Evolutionary conservation across 1,140 invertebrate species (phyloP), one percentile per base, ranked within the genome.

Genomic region (Musca vetustissima): DNA sequence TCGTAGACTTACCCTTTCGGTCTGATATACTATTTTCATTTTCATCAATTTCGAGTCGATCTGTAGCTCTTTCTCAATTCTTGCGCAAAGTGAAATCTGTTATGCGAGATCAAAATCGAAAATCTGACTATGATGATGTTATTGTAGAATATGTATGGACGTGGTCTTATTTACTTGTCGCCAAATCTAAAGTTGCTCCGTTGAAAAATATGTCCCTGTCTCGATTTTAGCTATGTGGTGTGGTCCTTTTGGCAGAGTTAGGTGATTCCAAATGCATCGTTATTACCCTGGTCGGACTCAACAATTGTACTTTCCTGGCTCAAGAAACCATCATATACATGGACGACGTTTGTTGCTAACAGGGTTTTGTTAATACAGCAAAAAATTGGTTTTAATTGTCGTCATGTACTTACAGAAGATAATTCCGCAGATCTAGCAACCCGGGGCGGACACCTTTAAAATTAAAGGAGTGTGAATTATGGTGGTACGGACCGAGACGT

Each of bases 371-470:
- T 76, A 69, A 83, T 85, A 47, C 73, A 76, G 55, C 66, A 66
- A 21, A 66, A 72, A n/a, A 69, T 75, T 14, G 49, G 66, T 21
- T 52, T 64, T 9, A 64, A 36, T 32, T 87, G 84, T 85, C 17
- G 50, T 22, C 81, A 86, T 71, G 77, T 86, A 0, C 50, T 65
- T 11, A 74, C 80, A 1, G 52, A 66, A 21, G 59, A 81, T 1
- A 86, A 86, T 73, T 82, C 83, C 43, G 83, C 83, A 2, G 85
- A 87, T 75, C 67, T 73, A 4, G 66, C 77, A 9, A 84, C 84
- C 7, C 71, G 84, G 64, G 84, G n/a, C 15, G 4, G 28, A 15
- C 24, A 4, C 53, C 53, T 7, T 3, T n/a, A 28, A 13, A 28
- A 1, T 28, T 57, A 57, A 55, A 71, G 64, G 52, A 74, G 52